A percentile compares a stretch with the other conserved stretches of the same genome.
These are phyloP conservation scores for Dynastes hyllus DNA, from an alignment of 2,888 invertebrate genomes.

Conservation along the genomic window DNA sequence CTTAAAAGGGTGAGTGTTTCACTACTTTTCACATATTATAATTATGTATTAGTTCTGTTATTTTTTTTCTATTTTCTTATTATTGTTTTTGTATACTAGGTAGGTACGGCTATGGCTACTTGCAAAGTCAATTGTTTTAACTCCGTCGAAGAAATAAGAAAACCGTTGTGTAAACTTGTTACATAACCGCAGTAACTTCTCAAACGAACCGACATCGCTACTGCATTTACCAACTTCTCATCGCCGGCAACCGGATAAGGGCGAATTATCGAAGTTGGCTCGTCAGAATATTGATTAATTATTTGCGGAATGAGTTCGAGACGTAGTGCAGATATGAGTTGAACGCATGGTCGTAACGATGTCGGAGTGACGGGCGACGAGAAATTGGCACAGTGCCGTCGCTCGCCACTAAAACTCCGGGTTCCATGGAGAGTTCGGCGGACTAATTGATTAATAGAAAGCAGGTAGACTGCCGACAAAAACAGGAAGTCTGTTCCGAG, in stretches of 20 bases:
- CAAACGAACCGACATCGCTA: neutral
- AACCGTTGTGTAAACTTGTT: constrained; percentile 9
- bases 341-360: constrained; percentile 1
- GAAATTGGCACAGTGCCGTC: constrained; percentile 11
- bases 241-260: neutral
- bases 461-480: neutral
- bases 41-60: too few relatives aligned
- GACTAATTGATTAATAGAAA: constrained; percentile 26
- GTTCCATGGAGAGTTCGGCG: neutral
- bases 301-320: constrained; percentile 4
- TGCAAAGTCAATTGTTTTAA: too few relatives aligned
- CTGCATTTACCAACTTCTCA: neutral
- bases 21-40: too few relatives aligned
- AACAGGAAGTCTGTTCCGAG: constrained; percentile 18
- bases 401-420: neutral
- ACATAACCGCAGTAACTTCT: neutral
- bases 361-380: neutral
- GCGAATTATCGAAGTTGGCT: constrained; percentile 34
- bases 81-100: too few relatives aligned
- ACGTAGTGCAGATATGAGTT: constrained; percentile 23
- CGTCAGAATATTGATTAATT: constrained; percentile 30
- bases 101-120: too few relatives aligned
- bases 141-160: too few relatives aligned
- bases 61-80: too few relatives aligned
- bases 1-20: too few relatives aligned